These are phyloP conservation scores for Amblyopsis rosae DNA, from an alignment of 2,113 vertebrate genomes.

Conservation along the genomic window DNA sequence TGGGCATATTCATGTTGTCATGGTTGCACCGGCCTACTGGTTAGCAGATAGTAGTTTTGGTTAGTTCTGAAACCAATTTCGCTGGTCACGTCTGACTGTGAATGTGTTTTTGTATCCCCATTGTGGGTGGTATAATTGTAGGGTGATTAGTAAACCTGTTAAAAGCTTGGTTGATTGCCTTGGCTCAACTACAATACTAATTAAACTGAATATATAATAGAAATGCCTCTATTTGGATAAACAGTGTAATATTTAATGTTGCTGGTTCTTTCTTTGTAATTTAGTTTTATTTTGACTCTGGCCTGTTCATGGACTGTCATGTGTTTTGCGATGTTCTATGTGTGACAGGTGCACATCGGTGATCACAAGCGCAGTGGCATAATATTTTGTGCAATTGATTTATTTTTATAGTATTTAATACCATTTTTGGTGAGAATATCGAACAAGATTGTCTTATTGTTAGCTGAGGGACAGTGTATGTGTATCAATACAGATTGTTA, in stretches of 20 bases:
- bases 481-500: conserved; percentile 46
- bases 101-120: no score
- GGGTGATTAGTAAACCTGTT: no score
- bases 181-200: no score
- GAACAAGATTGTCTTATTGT: conserved; percentile 64
- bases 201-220: no score
- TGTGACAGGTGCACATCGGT: conserved; percentile 55
- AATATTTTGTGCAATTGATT: conserved; percentile 71
- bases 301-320: conserved; percentile 19
- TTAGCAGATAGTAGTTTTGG: not conserved
- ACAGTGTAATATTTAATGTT: no score
- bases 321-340: conserved; percentile 38
- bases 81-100: no score
- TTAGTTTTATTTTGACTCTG: not conserved
- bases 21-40: not conserved
- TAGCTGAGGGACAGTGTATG: conserved; percentile 36
- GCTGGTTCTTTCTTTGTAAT: not conserved
- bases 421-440: conserved; percentile 54
- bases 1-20: not conserved
- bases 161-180: no score
- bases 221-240: no score
- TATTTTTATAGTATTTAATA: conserved; percentile 82
- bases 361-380: conserved; percentile 57
- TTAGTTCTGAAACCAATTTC: not conserved
- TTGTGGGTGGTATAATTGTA: no score